Base-by-base conservation (phyloP, 2,888 invertebrate species). In the Andrena minutula region DNA sequence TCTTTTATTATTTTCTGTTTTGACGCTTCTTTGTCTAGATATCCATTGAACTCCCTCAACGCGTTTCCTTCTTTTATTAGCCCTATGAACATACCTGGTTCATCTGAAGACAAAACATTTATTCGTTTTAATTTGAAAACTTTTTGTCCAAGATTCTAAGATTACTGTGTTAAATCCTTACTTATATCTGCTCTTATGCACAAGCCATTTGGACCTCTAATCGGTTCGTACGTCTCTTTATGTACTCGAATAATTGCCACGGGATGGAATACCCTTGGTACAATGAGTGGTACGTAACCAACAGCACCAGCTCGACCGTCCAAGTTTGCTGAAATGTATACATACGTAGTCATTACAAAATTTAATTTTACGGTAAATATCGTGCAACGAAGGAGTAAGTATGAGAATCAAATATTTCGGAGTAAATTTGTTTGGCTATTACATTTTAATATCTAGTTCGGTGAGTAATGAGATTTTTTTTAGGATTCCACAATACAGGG, bases 221-320 rank as follows among this genome's bases (percentile, higher is more conserved):
- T 94, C 0, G 98, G 98, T 89, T 98, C 98, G 0, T 98, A 98
- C 0, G 97, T 98, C 26, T 96, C 96, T 66, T 96, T 96, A 94
- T 99, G 96, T 1, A 99, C 98, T 92, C 96, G 97, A 88, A 99
- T 98, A 83, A 99, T 96, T 1, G 98, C 97, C 60, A 99, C 98
- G 0, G 99, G 99, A 94, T 99, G 99, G 60, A 99, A 95, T 60
- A 93, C 94, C 58, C 95, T 88, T 30, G 94, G 94, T 75, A 94
- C 81, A 76, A 94, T 92, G n/a, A 92, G 91, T 41, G 96, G 95
- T 58, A 95, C 94, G 91, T 96, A 97, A 12, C 96, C 96, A 75
- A 96, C 96, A n/a, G 96, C 95, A 26, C 96, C 96, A 26, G 95
- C 94, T 82, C 94, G 95, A 90, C 96, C 96, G 91, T 96, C 95